phyloP scores from a whole-genome alignment of 2,888 invertebrate genomes.

The Galerucella nymphaeae region DNA sequence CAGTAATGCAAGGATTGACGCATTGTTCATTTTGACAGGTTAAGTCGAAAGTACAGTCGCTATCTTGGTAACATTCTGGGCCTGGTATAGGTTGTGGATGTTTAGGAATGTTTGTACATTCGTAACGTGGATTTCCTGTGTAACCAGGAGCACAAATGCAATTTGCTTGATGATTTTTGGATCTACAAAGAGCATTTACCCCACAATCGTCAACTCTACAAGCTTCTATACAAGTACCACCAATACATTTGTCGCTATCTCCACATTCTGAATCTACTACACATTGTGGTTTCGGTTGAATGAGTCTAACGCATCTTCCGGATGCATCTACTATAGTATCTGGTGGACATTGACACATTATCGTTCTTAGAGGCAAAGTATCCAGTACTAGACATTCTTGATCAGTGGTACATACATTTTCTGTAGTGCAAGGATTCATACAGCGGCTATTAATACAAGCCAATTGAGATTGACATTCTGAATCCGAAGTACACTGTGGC shows the following conservation, averaged over 20 bases:
- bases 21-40: slow-evolving; percentile 82
- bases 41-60: slow-evolving; percentile 80
- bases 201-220: slow-evolving; percentile 84
- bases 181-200: slow-evolving; percentile 83
- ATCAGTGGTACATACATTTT: slow-evolving; percentile 79
- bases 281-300: slow-evolving; percentile 70
- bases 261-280: slow-evolving; percentile 80
- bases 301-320: slow-evolving; percentile 73
- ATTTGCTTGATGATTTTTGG: slow-evolving; percentile 78
- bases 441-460: slow-evolving; percentile 84
- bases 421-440: slow-evolving; percentile 79
- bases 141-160: slow-evolving; percentile 85
- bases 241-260: slow-evolving; percentile 76
- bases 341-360: slow-evolving; percentile 87
- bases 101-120: slow-evolving; percentile 70
- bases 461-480: slow-evolving; percentile 79
- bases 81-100: slow-evolving; percentile 48
- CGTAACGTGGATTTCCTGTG: slow-evolving; percentile 81
- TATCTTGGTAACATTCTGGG: slow-evolving; percentile 79
- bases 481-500: slow-evolving; percentile 74
- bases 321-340: slow-evolving; percentile 81
- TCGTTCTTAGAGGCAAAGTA: slow-evolving; percentile 82
- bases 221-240: slow-evolving; percentile 81
- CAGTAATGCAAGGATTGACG: slow-evolving; percentile 78
- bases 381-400: slow-evolving; percentile 85